Evolutionary conservation across 2,888 invertebrate species (phyloP).

Genomic region (Tanytarsus gracilentus): DNA sequence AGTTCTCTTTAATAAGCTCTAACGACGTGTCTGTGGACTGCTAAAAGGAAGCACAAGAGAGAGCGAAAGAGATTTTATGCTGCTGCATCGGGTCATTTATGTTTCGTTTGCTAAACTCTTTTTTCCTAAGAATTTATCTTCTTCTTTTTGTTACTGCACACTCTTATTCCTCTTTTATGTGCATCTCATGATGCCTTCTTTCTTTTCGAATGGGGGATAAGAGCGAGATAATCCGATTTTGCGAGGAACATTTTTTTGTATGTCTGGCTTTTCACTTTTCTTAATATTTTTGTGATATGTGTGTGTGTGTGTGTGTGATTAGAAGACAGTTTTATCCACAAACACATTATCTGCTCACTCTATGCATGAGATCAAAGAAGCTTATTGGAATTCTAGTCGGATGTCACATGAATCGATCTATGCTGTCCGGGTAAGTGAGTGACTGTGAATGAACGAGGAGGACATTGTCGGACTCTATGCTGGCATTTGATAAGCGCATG

Average conservation of each 20-base stretch:
- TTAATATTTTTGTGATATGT: too few species aligned
- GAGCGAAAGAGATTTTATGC: background rate
- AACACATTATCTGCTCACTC: too few species aligned
- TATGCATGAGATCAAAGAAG: too few species aligned
- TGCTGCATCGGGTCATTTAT: constrained; percentile 22
- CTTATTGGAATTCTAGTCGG: background rate
- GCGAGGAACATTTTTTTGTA: background rate
- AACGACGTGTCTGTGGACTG: constrained; percentile 9
- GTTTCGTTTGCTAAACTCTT: background rate
- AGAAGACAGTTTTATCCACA: too few species aligned
- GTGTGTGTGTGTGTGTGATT: too few species aligned
- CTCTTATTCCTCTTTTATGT: background rate
- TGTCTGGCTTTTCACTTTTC: background rate
- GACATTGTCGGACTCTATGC: too few species aligned
- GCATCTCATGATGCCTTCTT: background rate
- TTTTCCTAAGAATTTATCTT: constrained; percentile 8
- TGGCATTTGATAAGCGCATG: too few species aligned
- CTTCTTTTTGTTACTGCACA: background rate
- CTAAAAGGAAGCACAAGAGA: background rate
- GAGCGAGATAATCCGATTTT: constrained; percentile 7
- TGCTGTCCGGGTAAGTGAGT: background rate
- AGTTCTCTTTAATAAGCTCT: constrained; percentile 22
- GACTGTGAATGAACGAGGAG: too few species aligned
- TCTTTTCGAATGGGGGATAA: background rate
- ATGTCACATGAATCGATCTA: background rate